These are phyloP conservation scores for Epinotia demarniana DNA, from an alignment of 2,888 invertebrate species.

Conservation along the genomic window DNA sequence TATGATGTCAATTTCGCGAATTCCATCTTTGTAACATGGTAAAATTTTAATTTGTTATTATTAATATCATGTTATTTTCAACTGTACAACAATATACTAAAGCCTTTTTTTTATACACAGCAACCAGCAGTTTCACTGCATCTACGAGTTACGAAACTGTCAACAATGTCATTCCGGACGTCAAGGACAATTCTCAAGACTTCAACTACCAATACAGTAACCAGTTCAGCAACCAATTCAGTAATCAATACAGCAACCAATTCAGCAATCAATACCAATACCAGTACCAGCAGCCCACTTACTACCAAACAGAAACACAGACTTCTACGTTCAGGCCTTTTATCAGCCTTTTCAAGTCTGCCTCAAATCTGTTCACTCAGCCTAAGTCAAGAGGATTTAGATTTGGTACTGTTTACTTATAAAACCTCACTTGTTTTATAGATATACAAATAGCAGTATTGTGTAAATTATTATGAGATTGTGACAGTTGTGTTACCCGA, in stretches of 20 bases:
- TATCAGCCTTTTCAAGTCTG: slow-evolving; percentile 78
- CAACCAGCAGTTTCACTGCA: slow-evolving; percentile 70
- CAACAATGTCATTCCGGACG: slow-evolving; percentile 81
- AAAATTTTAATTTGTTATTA: background rate
- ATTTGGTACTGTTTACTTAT: slow-evolving; percentile 77
- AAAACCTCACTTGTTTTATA: slow-evolving; percentile 49
- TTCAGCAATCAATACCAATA: slow-evolving; percentile 66
- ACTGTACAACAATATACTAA: slow-evolving; percentile 5
- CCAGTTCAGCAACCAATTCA: slow-evolving; percentile 72
- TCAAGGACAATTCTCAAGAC: slow-evolving; percentile 72
- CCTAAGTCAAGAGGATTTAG: slow-evolving; percentile 73
- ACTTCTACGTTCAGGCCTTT: slow-evolving; percentile 77
- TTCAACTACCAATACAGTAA: slow-evolving; percentile 75
- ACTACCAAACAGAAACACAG: slow-evolving; percentile 61
- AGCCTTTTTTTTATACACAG: slow-evolving; percentile 63
- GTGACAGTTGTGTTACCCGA: slow-evolving; percentile 81
- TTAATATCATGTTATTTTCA: background rate
- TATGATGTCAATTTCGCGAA: too few species aligned
- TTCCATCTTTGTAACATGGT: background rate
- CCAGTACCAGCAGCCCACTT: slow-evolving; percentile 68
- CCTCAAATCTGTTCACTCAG: slow-evolving; percentile 74
- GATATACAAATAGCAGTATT: slow-evolving; percentile 68
- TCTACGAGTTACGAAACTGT: slow-evolving; percentile 73
- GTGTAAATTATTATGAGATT: slow-evolving; percentile 77
- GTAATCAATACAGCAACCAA: slow-evolving; percentile 66